phyloP scores from a whole-genome alignment of 2,797 vertebrate genomes.

The Rhodeus uyekii region DNA sequence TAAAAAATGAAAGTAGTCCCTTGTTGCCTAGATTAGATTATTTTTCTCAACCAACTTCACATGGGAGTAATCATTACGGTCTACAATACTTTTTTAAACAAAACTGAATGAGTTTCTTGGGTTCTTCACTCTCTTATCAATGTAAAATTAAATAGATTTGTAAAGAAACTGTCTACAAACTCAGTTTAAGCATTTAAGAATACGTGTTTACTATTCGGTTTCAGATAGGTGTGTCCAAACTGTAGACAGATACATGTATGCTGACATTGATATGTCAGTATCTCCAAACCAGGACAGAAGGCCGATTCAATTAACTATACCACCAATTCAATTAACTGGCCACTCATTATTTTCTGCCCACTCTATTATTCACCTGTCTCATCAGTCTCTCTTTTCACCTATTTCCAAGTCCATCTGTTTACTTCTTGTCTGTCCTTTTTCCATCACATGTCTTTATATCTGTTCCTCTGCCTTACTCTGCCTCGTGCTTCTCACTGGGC shows the following conservation, averaged over 20 bases:
- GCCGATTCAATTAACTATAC: conserved; percentile 43
- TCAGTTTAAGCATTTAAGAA: background rate
- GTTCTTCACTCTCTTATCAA: background rate
- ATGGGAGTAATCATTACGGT: background rate
- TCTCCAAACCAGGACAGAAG: conserved; percentile 39
- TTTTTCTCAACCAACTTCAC: background rate
- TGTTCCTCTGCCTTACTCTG: background rate
- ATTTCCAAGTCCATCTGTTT: conserved; percentile 10
- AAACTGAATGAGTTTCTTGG: background rate
- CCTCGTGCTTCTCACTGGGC: background rate
- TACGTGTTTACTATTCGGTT: background rate
- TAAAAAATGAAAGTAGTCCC: background rate
- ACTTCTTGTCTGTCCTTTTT: background rate
- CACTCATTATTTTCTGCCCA: conserved; percentile 5
- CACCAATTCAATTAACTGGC: conserved; percentile 42
- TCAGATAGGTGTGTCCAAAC: background rate
- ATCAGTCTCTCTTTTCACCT: conserved; percentile 17
- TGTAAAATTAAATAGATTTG: background rate
- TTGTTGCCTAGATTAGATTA: too few species aligned
- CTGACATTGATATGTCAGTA: background rate
- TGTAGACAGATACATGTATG: background rate
- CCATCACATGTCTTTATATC: background rate
- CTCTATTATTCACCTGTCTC: background rate
- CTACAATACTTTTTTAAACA: background rate
- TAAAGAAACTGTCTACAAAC: background rate